phyloP scores from a whole-genome alignment of 35 echinoderm and acorn worm species.

The Lytechinus pictus region DNA sequence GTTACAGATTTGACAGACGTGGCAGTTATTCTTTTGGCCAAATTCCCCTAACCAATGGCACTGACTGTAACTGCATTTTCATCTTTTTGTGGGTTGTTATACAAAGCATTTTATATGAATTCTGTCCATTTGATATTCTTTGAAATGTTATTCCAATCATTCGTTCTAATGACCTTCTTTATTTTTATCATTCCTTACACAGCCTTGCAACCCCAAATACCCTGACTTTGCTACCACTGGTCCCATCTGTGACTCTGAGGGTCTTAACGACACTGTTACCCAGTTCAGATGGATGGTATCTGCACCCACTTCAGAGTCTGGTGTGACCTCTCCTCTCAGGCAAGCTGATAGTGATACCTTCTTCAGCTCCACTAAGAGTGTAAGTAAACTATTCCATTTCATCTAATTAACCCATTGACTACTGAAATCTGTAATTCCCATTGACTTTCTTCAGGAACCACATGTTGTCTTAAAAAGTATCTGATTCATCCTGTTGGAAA shows the following conservation, averaged over 20 bases:
- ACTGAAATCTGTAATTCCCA: neutral
- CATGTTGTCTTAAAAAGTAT: neutral
- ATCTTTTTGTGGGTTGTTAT: no score
- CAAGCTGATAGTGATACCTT: constrained; percentile 93
- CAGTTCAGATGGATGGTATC: constrained; percentile 97
- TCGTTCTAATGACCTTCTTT: neutral
- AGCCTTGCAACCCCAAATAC: constrained; percentile 99
- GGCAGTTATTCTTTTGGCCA: no score
- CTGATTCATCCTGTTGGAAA: neutral
- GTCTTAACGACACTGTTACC: constrained; percentile 90
- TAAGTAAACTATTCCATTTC: constrained; percentile 46
- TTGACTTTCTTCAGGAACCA: no score
- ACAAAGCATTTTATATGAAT: no score
- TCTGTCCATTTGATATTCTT: no score
- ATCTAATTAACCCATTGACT: neutral
- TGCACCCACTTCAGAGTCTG: constrained; percentile 75
- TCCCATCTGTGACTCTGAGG: constrained; percentile 79
- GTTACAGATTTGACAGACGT: no score
- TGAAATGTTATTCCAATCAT: neutral
- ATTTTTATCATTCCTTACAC: neutral
- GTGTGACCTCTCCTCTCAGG: constrained; percentile 87
- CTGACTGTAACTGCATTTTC: no score
- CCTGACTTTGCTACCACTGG: constrained; percentile 90
- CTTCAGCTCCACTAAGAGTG: constrained; percentile 93
- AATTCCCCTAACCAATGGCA: no score